Percentiles rank a stretch among this genome's conserved stretches.
Conservation (phyloP, 2,113 vertebrate genomes). For the Plectropomus leopardus region DNA sequence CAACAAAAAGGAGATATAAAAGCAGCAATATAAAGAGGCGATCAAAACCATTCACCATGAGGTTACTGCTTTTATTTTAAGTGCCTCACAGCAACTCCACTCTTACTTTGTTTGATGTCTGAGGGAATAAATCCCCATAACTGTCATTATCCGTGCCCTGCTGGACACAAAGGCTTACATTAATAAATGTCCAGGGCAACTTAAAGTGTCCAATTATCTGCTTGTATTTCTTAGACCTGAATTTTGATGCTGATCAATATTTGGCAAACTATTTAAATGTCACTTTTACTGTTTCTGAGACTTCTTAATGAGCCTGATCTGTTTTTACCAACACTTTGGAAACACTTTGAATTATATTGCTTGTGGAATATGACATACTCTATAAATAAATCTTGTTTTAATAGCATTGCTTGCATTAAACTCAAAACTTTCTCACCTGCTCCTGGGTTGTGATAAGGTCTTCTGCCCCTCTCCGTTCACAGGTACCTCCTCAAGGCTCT, state of each 20-base stretch:
- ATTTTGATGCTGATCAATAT: not conserved
- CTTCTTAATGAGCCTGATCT: slow-evolving; percentile 29
- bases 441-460: slow-evolving; percentile 46
- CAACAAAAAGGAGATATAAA: slow-evolving; percentile 28
- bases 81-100: slow-evolving; percentile 1
- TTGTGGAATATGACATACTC: not conserved
- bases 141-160: slow-evolving; percentile 7
- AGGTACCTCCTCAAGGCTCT: slow-evolving; percentile 50
- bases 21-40: slow-evolving; percentile 11
- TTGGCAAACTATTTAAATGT: not conserved
- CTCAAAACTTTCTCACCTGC: slow-evolving; percentile 79
- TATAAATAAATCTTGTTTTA: slow-evolving; percentile 10
- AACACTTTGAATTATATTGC: not conserved
- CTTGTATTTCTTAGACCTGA: not conserved
- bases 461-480: slow-evolving; percentile 53
- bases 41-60: slow-evolving; percentile 18
- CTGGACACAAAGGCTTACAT: not conserved
- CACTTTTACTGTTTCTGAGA: not conserved
- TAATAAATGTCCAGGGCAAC: not conserved
- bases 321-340: slow-evolving; percentile 21
- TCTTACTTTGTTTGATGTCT: slow-evolving; percentile 5
- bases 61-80: slow-evolving; percentile 39
- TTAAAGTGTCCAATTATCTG: slow-evolving; percentile 5
- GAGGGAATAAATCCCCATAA: slow-evolving; percentile 24
- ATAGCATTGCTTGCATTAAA: too few relatives aligned